phyloP scores from a whole-genome alignment of 2,797 vertebrate species.

The Myotis daubentonii region DNA sequence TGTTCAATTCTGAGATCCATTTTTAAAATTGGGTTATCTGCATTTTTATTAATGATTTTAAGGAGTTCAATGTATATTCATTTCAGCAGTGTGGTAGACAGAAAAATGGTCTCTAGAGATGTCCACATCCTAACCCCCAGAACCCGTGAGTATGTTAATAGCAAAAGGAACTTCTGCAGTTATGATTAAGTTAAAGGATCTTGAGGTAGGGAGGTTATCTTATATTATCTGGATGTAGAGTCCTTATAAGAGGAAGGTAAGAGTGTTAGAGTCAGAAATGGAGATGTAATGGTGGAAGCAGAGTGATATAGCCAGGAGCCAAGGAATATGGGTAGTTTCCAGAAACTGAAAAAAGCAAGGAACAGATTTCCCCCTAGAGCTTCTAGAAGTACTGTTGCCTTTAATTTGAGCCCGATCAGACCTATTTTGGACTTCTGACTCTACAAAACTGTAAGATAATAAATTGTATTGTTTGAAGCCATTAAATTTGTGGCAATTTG shows the following conservation, averaged over 20 bases:
- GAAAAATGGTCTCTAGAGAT: not conserved
- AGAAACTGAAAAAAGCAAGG: not conserved
- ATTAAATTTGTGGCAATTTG: not conserved
- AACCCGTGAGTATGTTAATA: not conserved
- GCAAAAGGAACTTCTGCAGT: not conserved
- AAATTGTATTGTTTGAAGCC: not conserved
- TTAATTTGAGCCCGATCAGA: not conserved
- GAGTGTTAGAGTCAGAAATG: not conserved
- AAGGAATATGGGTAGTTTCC: not conserved
- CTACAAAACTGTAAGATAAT: not conserved
- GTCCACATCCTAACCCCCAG: not conserved
- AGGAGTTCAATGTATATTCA: not conserved
- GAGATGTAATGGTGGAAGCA: not conserved
- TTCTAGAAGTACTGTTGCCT: not conserved
- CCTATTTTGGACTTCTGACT: not conserved
- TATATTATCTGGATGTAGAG: not conserved
- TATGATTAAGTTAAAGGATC: not conserved
- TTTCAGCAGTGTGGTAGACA: not conserved
- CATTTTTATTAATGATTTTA: not conserved
- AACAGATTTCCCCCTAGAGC: not conserved
- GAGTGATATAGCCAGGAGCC: not conserved
- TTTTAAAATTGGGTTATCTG: not conserved
- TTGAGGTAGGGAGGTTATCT: not conserved
- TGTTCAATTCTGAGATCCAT: not conserved
- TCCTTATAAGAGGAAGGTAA: not conserved